Percentiles rank a stretch among this genome's conserved stretches.
phyloP scores from a whole-genome alignment of 2,113 vertebrate species.

The Mirounga angustirostris region DNA sequence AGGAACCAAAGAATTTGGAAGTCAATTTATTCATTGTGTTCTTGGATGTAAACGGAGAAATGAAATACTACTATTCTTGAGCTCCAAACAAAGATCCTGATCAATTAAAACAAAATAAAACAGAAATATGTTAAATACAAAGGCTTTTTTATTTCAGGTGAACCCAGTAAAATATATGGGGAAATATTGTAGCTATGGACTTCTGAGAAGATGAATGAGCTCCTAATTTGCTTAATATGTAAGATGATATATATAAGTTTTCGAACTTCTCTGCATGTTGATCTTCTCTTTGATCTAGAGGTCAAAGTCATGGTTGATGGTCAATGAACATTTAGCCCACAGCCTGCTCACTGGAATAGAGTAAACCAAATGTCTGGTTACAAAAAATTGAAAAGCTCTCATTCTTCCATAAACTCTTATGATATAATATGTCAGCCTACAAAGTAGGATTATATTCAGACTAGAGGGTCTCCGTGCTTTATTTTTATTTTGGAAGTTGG shows the following conservation, averaged over 20 bases:
- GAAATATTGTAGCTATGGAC: neutral
- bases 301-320: neutral
- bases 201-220: neutral
- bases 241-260: neutral
- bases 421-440: neutral
- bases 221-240: neutral
- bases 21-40: neutral
- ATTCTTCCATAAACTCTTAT: neutral
- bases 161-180: neutral
- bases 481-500: conserved; percentile 4
- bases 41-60: neutral
- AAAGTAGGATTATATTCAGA: neutral
- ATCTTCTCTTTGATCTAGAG: neutral
- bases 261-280: neutral
- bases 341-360: neutral
- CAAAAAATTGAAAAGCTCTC: neutral
- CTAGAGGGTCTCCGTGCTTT: neutral
- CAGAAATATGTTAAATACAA: neutral
- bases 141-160: neutral
- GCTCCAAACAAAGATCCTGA: neutral
- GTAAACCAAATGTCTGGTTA: neutral
- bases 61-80: neutral
- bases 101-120: neutral
- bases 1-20: neutral
- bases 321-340: neutral